Conservation (phyloP, 2,888 invertebrate species). For the Drosophila meridionalis region DNA sequence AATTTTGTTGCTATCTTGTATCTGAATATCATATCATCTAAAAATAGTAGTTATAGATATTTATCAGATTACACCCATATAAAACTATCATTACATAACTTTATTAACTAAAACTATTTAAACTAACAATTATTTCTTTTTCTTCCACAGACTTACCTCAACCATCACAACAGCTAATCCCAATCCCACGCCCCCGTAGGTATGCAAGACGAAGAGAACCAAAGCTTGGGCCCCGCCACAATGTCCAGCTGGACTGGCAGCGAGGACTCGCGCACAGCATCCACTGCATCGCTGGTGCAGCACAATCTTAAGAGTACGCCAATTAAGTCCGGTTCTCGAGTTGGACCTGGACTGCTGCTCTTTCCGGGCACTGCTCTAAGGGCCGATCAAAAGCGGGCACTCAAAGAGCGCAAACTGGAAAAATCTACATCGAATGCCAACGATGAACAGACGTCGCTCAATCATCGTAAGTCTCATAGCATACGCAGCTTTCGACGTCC, state of each 20-base stretch:
- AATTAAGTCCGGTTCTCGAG: background rate
- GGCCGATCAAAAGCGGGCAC: conserved; percentile 33
- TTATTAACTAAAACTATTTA: background rate
- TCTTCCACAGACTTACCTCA: background rate
- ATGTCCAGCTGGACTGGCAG: conserved; percentile 20
- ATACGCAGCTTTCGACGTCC: conserved; percentile 71
- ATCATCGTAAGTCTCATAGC: conserved; percentile 49
- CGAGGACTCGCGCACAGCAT: conserved; percentile 47
- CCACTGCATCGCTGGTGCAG: conserved; percentile 60
- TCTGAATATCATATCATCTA: too few species aligned
- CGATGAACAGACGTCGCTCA: conserved; percentile 43
- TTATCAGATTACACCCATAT: too few species aligned
- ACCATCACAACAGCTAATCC: background rate
- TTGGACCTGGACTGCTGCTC: conserved; percentile 62
- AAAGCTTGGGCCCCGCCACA: conserved; percentile 8
- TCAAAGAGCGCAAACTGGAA: background rate
- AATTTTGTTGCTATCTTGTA: too few species aligned
- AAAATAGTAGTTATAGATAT: too few species aligned
- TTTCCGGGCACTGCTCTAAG: conserved; percentile 63
- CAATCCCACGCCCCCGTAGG: background rate
- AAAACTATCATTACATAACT: too few species aligned
- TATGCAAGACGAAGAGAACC: conserved; percentile 13
- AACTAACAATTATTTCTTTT: background rate
- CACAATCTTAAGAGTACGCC: conserved; percentile 13
- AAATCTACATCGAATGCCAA: conserved; percentile 30